phyloP scores from a whole-genome alignment of 2,113 vertebrate genomes.

The Prunella himalayana region DNA sequence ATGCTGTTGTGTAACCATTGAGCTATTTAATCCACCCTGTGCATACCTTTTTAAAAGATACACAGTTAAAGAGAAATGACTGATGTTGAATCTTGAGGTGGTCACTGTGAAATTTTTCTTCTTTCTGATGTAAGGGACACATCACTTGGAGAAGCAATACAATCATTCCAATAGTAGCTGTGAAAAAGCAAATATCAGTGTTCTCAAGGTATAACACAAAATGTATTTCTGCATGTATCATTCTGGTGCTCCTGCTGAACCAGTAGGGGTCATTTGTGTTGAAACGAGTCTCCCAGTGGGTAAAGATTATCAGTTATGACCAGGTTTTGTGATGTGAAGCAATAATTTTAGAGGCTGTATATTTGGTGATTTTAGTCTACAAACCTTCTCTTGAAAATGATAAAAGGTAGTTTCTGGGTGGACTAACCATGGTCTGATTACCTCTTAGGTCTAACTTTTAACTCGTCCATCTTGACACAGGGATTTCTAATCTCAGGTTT shows the following conservation, averaged over 20 bases:
- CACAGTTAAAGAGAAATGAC: not conserved
- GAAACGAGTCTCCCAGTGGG: not conserved
- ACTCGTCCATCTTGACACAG: not conserved
- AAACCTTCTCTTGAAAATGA: not conserved
- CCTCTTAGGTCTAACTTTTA: not conserved
- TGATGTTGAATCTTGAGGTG: not conserved
- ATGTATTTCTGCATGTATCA: not conserved
- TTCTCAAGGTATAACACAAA: not conserved
- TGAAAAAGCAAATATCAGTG: not conserved
- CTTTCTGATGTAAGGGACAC: not conserved
- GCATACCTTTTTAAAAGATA: not conserved
- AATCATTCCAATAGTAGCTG: not conserved
- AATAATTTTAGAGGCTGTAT: not conserved
- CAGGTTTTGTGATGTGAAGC: not conserved
- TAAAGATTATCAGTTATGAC: not conserved
- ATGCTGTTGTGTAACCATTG: not conserved
- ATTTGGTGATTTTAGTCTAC: not conserved
- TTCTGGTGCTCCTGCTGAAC: not conserved
- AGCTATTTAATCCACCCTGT: not conserved
- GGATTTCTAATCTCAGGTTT: not conserved
- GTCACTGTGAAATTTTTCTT: not conserved
- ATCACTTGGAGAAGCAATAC: not conserved
- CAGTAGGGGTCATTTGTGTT: not conserved
- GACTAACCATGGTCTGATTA: not conserved
- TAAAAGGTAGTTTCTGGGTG: not conserved